Conservation (phyloP, 2,797 vertebrate genomes). For the Characodon lateralis region DNA sequence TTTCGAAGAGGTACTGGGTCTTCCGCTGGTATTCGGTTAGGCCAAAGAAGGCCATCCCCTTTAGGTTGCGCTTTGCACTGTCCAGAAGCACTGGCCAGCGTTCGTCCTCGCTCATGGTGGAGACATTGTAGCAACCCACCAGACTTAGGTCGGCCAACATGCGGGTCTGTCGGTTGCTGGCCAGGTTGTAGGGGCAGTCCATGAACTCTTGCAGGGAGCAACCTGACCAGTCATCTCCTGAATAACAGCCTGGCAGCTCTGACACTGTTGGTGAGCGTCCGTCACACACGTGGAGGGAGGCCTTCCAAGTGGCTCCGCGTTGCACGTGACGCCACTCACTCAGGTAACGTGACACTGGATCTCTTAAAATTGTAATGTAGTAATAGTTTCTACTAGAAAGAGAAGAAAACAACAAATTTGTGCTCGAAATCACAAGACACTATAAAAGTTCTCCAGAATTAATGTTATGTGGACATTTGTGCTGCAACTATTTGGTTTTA, state of each 20-base stretch:
- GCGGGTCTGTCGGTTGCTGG: constrained; percentile 96
- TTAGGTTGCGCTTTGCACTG: constrained; percentile 94
- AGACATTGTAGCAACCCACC: constrained; percentile 96
- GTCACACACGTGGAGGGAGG: constrained; percentile 93
- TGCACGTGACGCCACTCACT: constrained; percentile 98
- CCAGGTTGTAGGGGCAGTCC: constrained; percentile 94
- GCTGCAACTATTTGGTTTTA: neutral
- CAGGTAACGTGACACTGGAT: constrained; percentile 94
- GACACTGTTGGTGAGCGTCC: constrained; percentile 90
- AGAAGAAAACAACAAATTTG: constrained; percentile 13
- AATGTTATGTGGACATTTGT: neutral
- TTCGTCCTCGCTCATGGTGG: constrained; percentile 90
- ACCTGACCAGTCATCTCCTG: constrained; percentile 95
- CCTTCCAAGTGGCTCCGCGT: constrained; percentile 95
- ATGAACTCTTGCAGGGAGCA: constrained; percentile 94
- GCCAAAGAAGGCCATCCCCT: constrained; percentile 95
- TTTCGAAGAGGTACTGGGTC: constrained; percentile 97
- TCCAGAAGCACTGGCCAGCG: constrained; percentile 91
- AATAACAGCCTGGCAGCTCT: constrained; percentile 94
- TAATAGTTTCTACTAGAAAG: constrained; percentile 88
- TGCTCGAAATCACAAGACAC: neutral
- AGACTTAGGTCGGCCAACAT: constrained; percentile 97
- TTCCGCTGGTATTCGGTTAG: constrained; percentile 97
- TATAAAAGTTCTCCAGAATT: neutral
- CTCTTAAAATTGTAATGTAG: constrained; percentile 96